Conservation (phyloP, 2,888 invertebrate genomes). For the Boloria euphrosyne region DNA sequence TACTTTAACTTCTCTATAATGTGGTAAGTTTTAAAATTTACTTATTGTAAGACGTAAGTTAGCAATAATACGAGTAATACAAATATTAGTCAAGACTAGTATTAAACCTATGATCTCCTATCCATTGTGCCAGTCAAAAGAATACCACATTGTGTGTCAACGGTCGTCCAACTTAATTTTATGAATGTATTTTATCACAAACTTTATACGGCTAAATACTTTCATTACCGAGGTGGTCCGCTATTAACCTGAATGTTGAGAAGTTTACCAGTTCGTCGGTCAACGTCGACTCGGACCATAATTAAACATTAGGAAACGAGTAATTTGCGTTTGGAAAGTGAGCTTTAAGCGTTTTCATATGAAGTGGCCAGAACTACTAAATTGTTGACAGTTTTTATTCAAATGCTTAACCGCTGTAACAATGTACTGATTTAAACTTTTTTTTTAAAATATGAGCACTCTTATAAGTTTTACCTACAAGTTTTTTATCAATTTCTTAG, state of each 20-base stretch:
- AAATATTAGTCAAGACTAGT: too few relatives aligned
- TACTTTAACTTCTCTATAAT: too few relatives aligned
- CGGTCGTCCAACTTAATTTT: neutral
- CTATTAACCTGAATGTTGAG: slow-evolving; percentile 12
- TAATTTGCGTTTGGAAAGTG: neutral
- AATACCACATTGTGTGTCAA: too few relatives aligned
- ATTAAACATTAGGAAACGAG: slow-evolving; percentile 10
- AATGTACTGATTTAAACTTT: too few relatives aligned
- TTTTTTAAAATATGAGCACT: too few relatives aligned
- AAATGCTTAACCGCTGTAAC: neutral
- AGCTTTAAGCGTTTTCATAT: slow-evolving; percentile 8
- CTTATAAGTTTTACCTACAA: too few relatives aligned
- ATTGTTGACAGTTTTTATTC: neutral
- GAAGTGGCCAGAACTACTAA: neutral
- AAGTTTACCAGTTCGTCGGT: slow-evolving; percentile 5
- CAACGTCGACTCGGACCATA: slow-evolving; percentile 9
- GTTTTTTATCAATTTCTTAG: too few relatives aligned
- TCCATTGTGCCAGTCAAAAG: too few relatives aligned
- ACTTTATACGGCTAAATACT: neutral
- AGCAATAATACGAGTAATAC: too few relatives aligned
- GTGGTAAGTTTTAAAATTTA: too few relatives aligned
- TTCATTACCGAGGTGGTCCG: neutral
- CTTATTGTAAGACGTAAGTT: too few relatives aligned
- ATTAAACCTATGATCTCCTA: too few relatives aligned
- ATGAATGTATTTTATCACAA: neutral